phyloP scores from a whole-genome alignment of 2,797 vertebrate genomes.

The Nannoperca obscura region DNA sequence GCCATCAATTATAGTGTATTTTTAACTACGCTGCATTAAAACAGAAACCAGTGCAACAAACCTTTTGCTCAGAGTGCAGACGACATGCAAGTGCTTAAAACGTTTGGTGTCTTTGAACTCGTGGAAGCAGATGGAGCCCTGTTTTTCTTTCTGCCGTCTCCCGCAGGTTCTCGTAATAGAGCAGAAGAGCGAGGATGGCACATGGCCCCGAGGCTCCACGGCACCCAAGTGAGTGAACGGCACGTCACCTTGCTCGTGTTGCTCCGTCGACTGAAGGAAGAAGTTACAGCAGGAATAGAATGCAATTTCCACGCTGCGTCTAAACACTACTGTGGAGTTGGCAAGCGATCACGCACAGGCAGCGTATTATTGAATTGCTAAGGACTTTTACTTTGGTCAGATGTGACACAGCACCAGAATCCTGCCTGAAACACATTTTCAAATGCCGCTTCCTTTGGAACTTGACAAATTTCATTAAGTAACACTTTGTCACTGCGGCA shows the following conservation, averaged over 20 bases:
- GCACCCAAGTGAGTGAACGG: conserved; percentile 92
- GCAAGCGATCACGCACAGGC: background rate
- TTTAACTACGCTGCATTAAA: background rate
- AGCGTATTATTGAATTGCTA: background rate
- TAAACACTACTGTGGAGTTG: conserved; percentile 11
- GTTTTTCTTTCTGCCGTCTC: conserved; percentile 35
- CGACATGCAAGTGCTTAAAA: background rate
- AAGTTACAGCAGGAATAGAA: conserved; percentile 27
- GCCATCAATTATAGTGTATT: background rate
- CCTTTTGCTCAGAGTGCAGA: background rate
- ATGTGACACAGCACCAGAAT: conserved; percentile 17
- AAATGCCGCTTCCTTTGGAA: conserved; percentile 15
- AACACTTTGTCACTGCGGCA: conserved; percentile 33
- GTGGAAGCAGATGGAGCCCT: conserved; percentile 42
- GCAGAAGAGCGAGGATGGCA: conserved; percentile 96
- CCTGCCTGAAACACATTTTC: background rate
- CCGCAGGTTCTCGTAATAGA: conserved; percentile 97
- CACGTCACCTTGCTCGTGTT: conserved; percentile 18
- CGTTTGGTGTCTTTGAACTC: conserved; percentile 1
- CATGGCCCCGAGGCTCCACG: conserved; percentile 96
- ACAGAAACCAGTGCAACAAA: background rate
- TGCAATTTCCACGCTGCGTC: background rate
- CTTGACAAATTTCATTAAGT: conserved; percentile 1
- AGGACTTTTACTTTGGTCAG: background rate
- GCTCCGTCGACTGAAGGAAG: conserved; percentile 27